A percentile compares a stretch with the other conserved stretches of the same genome.
Evolutionary conservation across 2,113 vertebrate genomes (phyloP).

Genomic region (Sakesphorus luctuosus): DNA sequence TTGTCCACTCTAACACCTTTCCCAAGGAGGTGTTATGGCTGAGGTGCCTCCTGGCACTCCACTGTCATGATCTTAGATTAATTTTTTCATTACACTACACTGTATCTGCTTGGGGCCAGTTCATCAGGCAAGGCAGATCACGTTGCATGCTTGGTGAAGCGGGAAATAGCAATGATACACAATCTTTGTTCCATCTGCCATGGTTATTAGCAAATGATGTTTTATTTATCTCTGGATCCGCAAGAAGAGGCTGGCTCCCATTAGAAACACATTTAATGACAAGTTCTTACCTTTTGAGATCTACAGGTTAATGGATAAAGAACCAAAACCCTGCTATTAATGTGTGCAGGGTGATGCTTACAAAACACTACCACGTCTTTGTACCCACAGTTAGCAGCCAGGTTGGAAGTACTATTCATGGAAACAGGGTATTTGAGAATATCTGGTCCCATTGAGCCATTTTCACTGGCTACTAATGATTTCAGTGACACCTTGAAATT

Average conservation of each 20-base stretch:
- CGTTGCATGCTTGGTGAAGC: constrained; percentile 47
- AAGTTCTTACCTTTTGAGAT: not conserved
- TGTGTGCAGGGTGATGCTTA: not conserved
- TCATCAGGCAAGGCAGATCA: constrained; percentile 50
- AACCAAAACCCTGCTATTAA: not conserved
- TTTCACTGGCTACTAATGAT: not conserved
- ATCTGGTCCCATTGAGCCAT: not conserved
- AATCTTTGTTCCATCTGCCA: constrained; percentile 60
- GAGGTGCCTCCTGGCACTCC: not conserved
- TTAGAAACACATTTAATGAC: not conserved
- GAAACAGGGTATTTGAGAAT: not conserved
- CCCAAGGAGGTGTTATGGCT: not conserved
- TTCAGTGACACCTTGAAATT: not conserved
- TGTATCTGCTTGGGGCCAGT: not conserved
- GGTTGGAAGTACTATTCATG: not conserved
- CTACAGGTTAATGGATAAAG: not conserved
- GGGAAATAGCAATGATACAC: constrained; percentile 25
- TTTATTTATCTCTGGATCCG: constrained; percentile 58
- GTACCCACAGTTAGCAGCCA: not conserved
- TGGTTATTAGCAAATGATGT: constrained; percentile 54
- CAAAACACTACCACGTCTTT: not conserved
- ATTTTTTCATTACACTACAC: not conserved
- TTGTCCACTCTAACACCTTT: not conserved
- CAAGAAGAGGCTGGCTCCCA: not conserved
- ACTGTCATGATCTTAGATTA: not conserved